Evolutionary conservation across 2,113 vertebrate species (phyloP).

Genomic region (Dunckerocampus dactyliophorus): DNA sequence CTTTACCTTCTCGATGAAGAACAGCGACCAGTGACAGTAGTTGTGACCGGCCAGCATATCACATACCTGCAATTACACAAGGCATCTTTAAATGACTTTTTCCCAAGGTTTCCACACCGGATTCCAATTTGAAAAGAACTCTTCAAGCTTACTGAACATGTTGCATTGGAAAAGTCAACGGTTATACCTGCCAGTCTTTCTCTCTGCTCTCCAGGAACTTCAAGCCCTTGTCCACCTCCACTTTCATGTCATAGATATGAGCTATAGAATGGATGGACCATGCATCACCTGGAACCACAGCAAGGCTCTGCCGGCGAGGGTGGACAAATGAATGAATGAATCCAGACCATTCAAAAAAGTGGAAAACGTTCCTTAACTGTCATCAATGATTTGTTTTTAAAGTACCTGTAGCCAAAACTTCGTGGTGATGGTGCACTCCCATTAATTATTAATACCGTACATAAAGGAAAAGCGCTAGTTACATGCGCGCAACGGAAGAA

Average conservation of each 20-base stretch:
- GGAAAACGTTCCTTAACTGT: background rate
- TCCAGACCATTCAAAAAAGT: background rate
- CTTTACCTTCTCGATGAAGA: constrained; percentile 89
- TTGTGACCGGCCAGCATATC: constrained; percentile 90
- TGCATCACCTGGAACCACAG: constrained; percentile 74
- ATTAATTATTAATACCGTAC: no score
- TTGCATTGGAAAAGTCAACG: background rate
- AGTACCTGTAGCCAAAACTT: no score
- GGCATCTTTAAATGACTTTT: constrained; percentile 5
- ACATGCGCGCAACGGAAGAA: no score
- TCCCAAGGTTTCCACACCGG: background rate
- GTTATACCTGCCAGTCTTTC: constrained; percentile 83
- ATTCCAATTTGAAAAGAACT: background rate
- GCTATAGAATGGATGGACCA: constrained; percentile 89
- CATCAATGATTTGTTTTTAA: no score
- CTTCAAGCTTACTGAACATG: background rate
- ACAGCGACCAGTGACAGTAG: constrained; percentile 97
- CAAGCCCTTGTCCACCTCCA: constrained; percentile 79
- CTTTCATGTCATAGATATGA: constrained; percentile 89
- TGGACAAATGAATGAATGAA: background rate
- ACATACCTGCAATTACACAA: constrained; percentile 67
- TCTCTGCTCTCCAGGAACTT: constrained; percentile 84
- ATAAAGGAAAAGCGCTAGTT: no score
- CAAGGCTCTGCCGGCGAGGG: constrained; percentile 73
- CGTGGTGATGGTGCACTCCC: no score